phyloP scores from a whole-genome alignment of 2,113 vertebrate genomes.

The Daphoenositta chrysoptera region DNA sequence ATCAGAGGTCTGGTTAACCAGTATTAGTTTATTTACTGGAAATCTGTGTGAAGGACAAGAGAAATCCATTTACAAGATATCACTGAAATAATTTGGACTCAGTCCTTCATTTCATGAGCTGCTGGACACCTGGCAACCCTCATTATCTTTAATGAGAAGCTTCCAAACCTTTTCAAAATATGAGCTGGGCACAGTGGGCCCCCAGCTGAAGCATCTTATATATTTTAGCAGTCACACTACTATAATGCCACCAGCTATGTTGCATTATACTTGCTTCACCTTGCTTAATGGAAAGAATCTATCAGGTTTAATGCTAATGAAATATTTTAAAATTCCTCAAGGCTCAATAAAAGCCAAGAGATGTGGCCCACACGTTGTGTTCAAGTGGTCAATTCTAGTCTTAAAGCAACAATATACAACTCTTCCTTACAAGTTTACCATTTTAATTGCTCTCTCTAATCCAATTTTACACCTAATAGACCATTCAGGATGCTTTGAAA shows the following conservation, averaged over 20 bases:
- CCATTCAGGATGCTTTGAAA: background rate
- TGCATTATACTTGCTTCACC: background rate
- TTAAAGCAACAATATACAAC: background rate
- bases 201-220: background rate
- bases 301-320: conserved; percentile 23
- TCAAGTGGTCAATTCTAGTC: background rate
- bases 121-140: conserved; percentile 25
- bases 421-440: background rate
- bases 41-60: conserved; percentile 9
- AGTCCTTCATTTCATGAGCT: conserved; percentile 7
- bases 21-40: background rate
- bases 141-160: conserved; percentile 46
- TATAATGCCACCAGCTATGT: background rate
- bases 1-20: background rate
- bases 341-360: conserved; percentile 2
- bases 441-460: conserved; percentile 32
- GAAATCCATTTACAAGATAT: background rate
- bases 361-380: background rate
- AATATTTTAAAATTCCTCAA: conserved; percentile 17
- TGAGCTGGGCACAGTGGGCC: background rate
- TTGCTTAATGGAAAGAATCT: conserved; percentile 29
- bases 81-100: background rate
- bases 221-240: background rate
- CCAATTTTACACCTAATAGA: conserved; percentile 8
- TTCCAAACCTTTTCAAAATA: conserved; percentile 17